Evolutionary conservation across 2,797 vertebrate species (phyloP).

Genomic region (Myotis pilosus): DNA sequence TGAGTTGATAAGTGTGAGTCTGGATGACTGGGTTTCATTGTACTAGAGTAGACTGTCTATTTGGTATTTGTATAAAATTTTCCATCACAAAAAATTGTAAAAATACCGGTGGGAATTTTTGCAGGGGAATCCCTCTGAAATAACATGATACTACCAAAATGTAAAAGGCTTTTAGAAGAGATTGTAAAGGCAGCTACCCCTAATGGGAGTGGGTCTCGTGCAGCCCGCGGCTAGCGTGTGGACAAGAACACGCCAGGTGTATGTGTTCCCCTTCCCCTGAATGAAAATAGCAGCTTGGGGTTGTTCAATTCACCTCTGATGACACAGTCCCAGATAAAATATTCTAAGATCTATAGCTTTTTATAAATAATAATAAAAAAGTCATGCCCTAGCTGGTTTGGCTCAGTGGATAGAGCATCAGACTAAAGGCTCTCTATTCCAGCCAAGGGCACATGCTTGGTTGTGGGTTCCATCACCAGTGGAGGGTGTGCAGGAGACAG

Average conservation of each 20-base stretch:
- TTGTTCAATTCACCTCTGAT: background rate
- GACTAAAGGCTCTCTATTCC: too few species aligned
- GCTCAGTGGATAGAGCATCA: too few species aligned
- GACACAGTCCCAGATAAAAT: background rate
- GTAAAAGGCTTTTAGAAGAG: background rate
- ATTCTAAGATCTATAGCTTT: background rate
- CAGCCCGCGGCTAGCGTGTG: fast-evolving
- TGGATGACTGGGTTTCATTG: background rate
- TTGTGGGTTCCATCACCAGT: too few species aligned
- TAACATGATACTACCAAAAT: background rate
- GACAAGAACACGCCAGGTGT: background rate
- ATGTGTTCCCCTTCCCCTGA: background rate
- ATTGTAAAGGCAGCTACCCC: background rate
- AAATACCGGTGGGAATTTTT: constrained; percentile 1
- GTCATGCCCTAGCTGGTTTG: too few species aligned
- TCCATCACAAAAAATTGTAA: background rate
- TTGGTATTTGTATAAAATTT: background rate
- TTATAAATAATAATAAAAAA: background rate
- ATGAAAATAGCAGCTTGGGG: background rate
- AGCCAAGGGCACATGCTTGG: too few species aligned
- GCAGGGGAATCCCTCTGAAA: background rate
- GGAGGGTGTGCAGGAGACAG: too few species aligned
- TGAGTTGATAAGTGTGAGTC: background rate
- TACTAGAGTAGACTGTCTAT: background rate
- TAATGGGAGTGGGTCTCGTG: too few species aligned